These are phyloP conservation scores for Octomys mimax DNA, from an alignment of 2,797 vertebrate genomes.

Conservation along the genomic window DNA sequence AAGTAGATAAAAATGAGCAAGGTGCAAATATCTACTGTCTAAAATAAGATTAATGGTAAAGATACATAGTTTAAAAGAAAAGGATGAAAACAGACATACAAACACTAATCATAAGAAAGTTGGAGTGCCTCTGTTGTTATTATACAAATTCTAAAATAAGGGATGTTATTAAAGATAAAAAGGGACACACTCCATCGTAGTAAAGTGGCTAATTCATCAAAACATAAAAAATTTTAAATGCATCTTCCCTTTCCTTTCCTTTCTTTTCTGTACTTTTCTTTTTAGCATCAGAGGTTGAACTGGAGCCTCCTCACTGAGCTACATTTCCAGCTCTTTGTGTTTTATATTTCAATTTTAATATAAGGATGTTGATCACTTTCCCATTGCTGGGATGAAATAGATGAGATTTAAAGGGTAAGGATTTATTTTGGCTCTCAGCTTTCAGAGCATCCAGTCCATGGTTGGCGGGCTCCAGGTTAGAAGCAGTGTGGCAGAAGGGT, in stretches of 20 bases:
- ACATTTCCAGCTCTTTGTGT: background rate
- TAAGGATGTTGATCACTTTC: background rate
- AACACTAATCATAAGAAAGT: background rate
- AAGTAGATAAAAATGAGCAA: background rate
- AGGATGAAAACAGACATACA: background rate
- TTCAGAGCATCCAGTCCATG: background rate
- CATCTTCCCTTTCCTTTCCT: background rate
- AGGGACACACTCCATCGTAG: background rate
- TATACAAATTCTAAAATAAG: background rate
- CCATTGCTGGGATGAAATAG: background rate
- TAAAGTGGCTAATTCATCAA: background rate
- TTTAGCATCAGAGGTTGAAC: background rate
- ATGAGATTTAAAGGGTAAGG: background rate
- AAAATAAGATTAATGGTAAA: conserved; percentile 9
- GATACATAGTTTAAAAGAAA: background rate
- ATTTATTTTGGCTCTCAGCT: background rate
- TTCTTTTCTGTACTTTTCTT: background rate
- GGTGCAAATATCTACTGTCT: background rate
- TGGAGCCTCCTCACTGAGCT: background rate
- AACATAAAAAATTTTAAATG: background rate
- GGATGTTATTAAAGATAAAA: background rate
- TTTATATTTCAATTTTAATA: background rate
- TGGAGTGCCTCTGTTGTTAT: background rate
- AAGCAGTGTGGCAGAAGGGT: background rate
- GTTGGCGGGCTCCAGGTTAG: background rate